These are phyloP conservation scores for Empidonax alnorum DNA, from an alignment of 2,113 vertebrate species.

Conservation along the genomic window DNA sequence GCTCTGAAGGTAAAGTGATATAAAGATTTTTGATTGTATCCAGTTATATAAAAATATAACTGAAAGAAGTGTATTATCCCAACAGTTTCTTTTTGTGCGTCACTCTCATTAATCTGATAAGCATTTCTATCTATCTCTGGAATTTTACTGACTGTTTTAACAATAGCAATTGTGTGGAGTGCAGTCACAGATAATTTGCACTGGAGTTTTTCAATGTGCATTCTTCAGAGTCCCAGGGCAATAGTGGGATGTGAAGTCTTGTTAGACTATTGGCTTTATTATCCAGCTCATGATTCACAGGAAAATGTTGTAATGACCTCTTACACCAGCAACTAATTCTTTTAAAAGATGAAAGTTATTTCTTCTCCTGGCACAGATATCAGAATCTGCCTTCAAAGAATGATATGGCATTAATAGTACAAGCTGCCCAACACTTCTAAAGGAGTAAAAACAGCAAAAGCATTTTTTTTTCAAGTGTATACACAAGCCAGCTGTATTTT, in stretches of 20 bases:
- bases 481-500: constrained; percentile 56
- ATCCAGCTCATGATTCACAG: constrained; percentile 46
- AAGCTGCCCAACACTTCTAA: constrained; percentile 66
- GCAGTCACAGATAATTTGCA: constrained; percentile 30
- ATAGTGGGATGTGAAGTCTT: constrained; percentile 32
- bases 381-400: constrained; percentile 56
- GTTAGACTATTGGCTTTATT: constrained; percentile 54
- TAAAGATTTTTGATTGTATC: not conserved
- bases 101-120: not conserved
- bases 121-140: not conserved
- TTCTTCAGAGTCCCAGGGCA: constrained; percentile 45
- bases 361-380: constrained; percentile 57
- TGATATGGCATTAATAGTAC: constrained; percentile 59
- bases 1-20: not conserved
- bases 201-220: constrained; percentile 1
- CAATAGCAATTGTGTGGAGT: not conserved
- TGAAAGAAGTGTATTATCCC: not conserved
- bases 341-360: constrained; percentile 62
- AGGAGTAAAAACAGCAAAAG: constrained; percentile 7
- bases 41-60: not conserved
- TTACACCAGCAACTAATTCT: constrained; percentile 55
- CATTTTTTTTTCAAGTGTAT: constrained; percentile 31
- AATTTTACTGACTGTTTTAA: not conserved
- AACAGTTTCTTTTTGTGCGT: not conserved
- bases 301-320: constrained; percentile 60